A percentile compares a stretch with the other conserved stretches of the same genome.
phyloP scores from a whole-genome alignment of 2,888 invertebrate genomes.

The Volucella zonaria region DNA sequence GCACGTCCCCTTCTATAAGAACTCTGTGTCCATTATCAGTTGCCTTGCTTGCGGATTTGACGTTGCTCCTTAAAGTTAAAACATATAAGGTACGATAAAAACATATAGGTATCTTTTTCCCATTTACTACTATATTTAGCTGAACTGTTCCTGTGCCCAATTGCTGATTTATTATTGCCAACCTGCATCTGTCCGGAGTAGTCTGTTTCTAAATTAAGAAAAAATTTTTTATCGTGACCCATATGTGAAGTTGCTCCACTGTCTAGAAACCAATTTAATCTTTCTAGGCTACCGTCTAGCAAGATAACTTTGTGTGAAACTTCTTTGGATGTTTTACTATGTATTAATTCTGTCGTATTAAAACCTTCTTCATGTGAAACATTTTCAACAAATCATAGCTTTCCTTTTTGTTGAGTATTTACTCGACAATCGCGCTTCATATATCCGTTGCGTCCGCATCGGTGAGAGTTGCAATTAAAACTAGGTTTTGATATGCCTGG shows the following conservation, averaged over 20 bases:
- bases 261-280: conserved; percentile 27
- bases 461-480: conserved; percentile 21
- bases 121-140: too few relatives aligned
- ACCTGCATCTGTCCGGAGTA: too few relatives aligned
- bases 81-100: neutral
- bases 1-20: conserved; percentile 17
- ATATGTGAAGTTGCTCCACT: conserved; percentile 40
- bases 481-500: conserved; percentile 24
- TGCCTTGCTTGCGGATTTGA: conserved; percentile 21
- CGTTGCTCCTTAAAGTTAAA: conserved; percentile 4
- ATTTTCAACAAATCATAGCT: conserved; percentile 8
- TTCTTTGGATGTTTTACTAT: neutral
- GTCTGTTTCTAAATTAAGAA: too few relatives aligned
- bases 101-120: neutral
- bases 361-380: conserved; percentile 15
- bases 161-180: too few relatives aligned
- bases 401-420: neutral
- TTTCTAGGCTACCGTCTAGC: conserved; percentile 3
- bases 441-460: conserved; percentile 12
- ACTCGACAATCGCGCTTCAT: conserved; percentile 19
- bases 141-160: too few relatives aligned
- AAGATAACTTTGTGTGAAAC: conserved; percentile 17
- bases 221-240: neutral
- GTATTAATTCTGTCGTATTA: conserved; percentile 1
- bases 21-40: conserved; percentile 22